Evolutionary conservation across 2,113 vertebrate genomes (phyloP).

Genomic region (Apodemus sylvaticus): DNA sequence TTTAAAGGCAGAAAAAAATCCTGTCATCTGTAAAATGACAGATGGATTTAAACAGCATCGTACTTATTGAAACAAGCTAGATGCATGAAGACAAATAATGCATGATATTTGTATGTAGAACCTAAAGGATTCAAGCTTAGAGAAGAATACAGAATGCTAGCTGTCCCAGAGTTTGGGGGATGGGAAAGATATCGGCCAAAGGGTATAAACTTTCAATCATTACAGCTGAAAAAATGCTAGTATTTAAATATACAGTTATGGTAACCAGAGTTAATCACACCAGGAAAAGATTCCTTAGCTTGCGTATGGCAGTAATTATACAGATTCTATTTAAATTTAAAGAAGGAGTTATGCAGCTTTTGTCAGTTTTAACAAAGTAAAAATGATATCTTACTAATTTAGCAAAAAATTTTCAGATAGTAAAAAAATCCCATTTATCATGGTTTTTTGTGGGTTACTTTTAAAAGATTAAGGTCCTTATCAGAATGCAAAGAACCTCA

Average conservation of each 20-base stretch:
- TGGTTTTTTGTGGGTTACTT: neutral
- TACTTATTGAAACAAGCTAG: neutral
- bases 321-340: neutral
- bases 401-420: neutral
- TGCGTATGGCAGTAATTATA: neutral
- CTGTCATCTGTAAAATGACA: neutral
- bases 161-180: neutral
- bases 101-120: neutral
- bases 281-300: neutral
- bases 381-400: neutral
- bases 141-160: neutral
- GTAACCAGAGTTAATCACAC: neutral
- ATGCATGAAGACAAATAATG: neutral
- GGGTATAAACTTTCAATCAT: neutral
- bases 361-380: neutral
- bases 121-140: neutral
- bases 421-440: neutral
- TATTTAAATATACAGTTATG: neutral
- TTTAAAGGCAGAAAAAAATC: neutral
- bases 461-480: neutral
- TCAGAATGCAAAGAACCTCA: neutral
- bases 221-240: neutral
- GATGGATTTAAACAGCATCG: neutral
- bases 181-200: neutral
- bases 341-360: neutral